Percentiles rank a stretch among this genome's conserved stretches.
These are phyloP conservation scores for Choristoneura fumiferana DNA, from an alignment of 1,140 invertebrate genomes.

Conservation along the genomic window DNA sequence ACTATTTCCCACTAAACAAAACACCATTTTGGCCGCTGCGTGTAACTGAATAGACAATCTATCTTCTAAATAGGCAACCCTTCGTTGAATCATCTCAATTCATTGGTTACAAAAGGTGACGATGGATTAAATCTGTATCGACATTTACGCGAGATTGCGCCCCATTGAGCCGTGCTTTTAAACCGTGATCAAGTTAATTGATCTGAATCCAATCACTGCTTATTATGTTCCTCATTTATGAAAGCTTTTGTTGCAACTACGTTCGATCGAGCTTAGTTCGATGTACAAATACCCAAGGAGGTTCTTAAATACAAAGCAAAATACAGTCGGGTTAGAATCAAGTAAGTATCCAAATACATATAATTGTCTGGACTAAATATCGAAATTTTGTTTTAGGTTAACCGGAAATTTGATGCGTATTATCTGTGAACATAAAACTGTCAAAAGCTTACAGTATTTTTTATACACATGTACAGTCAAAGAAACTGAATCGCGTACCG, in stretches of 20 bases:
- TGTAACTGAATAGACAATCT: background rate
- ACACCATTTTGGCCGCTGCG: background rate
- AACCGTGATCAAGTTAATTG: slow-evolving; percentile 12
- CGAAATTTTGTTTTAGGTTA: too few relatives aligned
- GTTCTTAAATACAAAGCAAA: background rate
- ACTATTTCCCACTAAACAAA: background rate
- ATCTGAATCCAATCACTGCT: slow-evolving; percentile 3
- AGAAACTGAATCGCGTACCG: too few relatives aligned
- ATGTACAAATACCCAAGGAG: too few relatives aligned
- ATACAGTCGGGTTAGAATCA: background rate
- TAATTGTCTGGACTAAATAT: too few relatives aligned
- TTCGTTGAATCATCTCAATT: slow-evolving; percentile 5
- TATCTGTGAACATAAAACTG: too few relatives aligned
- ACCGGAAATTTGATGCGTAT: too few relatives aligned
- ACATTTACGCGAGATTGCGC: slow-evolving; percentile 1
- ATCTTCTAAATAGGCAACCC: background rate
- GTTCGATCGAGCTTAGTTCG: background rate
- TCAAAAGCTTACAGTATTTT: too few relatives aligned
- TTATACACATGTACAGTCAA: too few relatives aligned
- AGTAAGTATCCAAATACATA: too few relatives aligned
- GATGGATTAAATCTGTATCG: slow-evolving; percentile 12
- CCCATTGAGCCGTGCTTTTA: background rate
- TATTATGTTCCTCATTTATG: background rate
- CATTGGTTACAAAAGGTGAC: slow-evolving; percentile 11
- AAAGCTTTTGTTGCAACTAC: background rate